Evolutionary conservation across 2,113 vertebrate species (phyloP), one percentile per base, ranked within the genome.

Genomic region (Ifrita kowaldi): DNA sequence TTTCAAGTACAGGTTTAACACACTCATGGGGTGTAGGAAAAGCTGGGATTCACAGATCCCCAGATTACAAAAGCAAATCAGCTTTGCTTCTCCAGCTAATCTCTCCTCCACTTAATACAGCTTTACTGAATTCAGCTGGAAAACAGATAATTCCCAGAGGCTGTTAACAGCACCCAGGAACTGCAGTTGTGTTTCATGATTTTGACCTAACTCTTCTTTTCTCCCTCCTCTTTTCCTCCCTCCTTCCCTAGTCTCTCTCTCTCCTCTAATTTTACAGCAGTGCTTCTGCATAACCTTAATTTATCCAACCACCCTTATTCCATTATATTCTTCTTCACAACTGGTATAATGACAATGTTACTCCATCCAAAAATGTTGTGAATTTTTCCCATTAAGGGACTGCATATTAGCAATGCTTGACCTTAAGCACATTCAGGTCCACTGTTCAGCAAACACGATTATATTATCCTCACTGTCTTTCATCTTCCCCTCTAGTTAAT

Each of bases 41-140:
- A 91, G 12, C 63, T 39, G 49, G 46, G 65, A 68, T 52, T 93
- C 53, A 56, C 49, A 73, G 69, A 74, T 79, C 62, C 20, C 23
- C 53, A 49, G 57, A 93, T 83, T 82, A 93, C 49, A 87, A 95
- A 95, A 82, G 53, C 18, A 95, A 91, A 95, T 94, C 81, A 94
- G 44, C 62, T 95, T 91, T 92, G 13, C 52, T 91, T 75, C 65
- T 71, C 62, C 23, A 49, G 67, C 32, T 96, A 97, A 95, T 94
- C 74, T 91, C 55, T 86, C 33, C 20, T 70, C 30, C 41, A 79
- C 65, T 95, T 87, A 78, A 87, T 90, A 67, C 9, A 12, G 12
- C 23, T 95, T 89, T 89, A 87, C 28, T 79, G 44, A 87, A 73
- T 84, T 87, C 32, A 69, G 7, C 49, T 69, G 15, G 49, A 95